Conservation (phyloP, 2,797 vertebrate species). For the Amblyraja radiata region DNA sequence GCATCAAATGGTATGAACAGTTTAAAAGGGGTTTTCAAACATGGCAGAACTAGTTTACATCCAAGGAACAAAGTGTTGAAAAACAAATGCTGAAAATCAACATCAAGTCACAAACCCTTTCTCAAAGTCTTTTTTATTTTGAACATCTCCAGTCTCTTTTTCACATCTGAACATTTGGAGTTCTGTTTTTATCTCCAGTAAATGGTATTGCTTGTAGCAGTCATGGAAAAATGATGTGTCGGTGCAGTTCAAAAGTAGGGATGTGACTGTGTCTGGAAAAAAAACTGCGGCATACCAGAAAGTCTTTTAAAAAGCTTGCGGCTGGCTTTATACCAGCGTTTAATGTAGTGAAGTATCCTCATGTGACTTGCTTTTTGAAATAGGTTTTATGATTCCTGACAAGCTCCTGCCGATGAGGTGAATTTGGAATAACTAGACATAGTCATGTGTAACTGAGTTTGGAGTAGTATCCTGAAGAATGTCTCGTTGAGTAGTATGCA, state of each 20-base stretch:
- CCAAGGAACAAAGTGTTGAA: not conserved
- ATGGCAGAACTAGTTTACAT: not conserved
- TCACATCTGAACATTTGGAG: not conserved
- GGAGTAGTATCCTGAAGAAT: not conserved
- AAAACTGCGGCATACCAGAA: not conserved
- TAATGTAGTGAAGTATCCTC: not conserved
- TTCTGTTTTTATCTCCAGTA: not conserved
- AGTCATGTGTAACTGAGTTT: not conserved
- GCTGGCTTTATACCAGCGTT: not conserved
- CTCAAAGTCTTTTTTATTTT: not conserved
- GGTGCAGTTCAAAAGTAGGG: not conserved
- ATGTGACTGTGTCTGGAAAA: not conserved
- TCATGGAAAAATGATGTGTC: not conserved
- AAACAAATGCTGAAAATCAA: not conserved
- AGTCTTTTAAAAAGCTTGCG: not conserved
- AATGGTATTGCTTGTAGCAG: not conserved
- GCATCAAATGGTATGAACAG: not conserved
- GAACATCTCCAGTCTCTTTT: not conserved
- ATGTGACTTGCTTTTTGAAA: not conserved
- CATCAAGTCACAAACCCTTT: not conserved
- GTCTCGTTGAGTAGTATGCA: not conserved
- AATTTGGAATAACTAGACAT: not conserved
- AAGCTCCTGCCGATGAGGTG: not conserved
- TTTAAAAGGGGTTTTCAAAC: not conserved
- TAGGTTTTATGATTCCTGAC: not conserved